Conservation (phyloP, 2,113 vertebrate species). For the Hypanus sabinus region DNA sequence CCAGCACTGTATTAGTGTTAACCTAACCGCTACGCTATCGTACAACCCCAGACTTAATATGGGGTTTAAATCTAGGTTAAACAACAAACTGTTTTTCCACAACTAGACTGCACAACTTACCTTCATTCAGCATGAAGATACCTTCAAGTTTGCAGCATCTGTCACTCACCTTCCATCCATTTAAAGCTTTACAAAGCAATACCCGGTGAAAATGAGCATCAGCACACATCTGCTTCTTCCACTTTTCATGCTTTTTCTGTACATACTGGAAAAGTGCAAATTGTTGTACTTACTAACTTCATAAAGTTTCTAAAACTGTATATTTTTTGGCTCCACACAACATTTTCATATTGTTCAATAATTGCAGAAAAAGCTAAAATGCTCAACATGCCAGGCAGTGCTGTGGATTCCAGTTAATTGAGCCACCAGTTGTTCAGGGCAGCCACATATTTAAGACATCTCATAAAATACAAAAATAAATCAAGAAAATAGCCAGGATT, state of each 20-base stretch:
- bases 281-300: not conserved
- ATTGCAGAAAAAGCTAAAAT: too few species aligned
- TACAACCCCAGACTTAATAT: too few species aligned
- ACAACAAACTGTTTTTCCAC: not conserved
- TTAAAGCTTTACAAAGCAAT: constrained; percentile 53
- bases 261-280: constrained; percentile 44
- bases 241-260: constrained; percentile 48
- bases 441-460: too few species aligned
- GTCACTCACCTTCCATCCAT: constrained; percentile 60
- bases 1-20: too few species aligned
- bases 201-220: constrained; percentile 46
- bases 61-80: not conserved
- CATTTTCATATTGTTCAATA: not conserved
- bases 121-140: not conserved
- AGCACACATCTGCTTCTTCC: constrained; percentile 52
- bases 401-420: too few species aligned
- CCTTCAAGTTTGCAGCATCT: not conserved
- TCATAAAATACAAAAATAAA: too few species aligned
- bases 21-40: too few species aligned
- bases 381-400: too few species aligned
- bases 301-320: not conserved
- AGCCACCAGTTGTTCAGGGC: too few species aligned
- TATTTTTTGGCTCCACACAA: not conserved
- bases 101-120: not conserved
- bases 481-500: too few species aligned